Conservation (phyloP, 1,140 invertebrate species). For the Sitophilus oryzae region DNA sequence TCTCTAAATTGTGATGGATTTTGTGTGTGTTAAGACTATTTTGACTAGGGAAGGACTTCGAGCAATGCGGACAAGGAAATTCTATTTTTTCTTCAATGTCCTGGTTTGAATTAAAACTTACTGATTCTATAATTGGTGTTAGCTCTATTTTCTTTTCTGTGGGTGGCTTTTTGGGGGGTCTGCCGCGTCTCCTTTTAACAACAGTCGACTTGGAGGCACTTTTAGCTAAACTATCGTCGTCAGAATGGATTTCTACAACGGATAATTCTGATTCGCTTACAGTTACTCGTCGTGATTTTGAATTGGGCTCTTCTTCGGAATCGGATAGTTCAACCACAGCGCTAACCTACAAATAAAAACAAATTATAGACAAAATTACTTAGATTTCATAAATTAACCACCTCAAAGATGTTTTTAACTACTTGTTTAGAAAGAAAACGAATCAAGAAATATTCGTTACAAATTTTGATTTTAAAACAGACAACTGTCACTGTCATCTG, state of each 20-base stretch:
- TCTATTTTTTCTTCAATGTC: conserved; percentile 15
- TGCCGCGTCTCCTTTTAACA: conserved; percentile 25
- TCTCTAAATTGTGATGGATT: conserved; percentile 35
- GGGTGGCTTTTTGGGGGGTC: conserved; percentile 25
- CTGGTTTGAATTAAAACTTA: no score
- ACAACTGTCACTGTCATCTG: no score
- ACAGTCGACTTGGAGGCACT: background rate
- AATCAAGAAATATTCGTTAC: no score
- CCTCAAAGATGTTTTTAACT: no score
- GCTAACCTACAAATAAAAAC: conserved; percentile 24
- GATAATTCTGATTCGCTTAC: conserved; percentile 23
- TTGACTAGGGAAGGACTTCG: conserved; percentile 52
- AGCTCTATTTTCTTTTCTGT: background rate
- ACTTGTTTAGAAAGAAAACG: no score
- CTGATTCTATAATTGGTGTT: background rate
- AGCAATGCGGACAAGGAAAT: conserved; percentile 50
- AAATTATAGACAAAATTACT: background rate
- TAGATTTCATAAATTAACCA: no score
- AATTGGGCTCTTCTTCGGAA: conserved; percentile 34
- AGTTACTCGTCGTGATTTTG: conserved; percentile 15
- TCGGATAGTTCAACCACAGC: conserved; percentile 36
- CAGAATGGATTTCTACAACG: conserved; percentile 29
- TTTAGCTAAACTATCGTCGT: conserved; percentile 16
- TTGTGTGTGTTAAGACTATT: conserved; percentile 54
- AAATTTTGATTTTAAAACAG: no score